Evolutionary conservation across 2,888 invertebrate genomes (phyloP).

Genomic region (Pristionchus entomophagus): DNA sequence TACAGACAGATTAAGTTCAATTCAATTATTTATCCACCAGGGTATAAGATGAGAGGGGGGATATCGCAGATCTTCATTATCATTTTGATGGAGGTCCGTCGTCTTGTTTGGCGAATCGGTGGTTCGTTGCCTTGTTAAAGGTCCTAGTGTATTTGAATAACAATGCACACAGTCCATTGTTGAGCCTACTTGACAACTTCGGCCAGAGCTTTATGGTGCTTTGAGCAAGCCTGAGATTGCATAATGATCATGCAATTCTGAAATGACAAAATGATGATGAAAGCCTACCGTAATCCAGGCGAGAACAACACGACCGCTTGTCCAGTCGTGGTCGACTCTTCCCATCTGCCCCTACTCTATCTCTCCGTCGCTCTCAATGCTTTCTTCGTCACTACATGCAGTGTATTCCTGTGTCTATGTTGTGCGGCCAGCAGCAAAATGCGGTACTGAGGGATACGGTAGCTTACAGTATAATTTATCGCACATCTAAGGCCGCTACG

Average conservation of each 20-base stretch:
- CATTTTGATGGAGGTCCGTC: too few species aligned
- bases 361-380: slow-evolving; percentile 47
- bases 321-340: slow-evolving; percentile 41
- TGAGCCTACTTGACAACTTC: too few species aligned
- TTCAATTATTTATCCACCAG: too few species aligned
- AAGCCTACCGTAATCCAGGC: neutral
- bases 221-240: neutral
- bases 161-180: too few species aligned
- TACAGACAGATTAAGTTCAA: neutral
- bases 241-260: neutral
- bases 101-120: too few species aligned
- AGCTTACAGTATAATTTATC: neutral
- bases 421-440: slow-evolving; percentile 36
- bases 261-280: neutral
- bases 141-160: too few species aligned
- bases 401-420: slow-evolving; percentile 41
- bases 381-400: slow-evolving; percentile 24
- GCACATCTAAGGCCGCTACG: neutral
- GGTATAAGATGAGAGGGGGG: too few species aligned
- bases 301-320: slow-evolving; percentile 29
- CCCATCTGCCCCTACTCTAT: slow-evolving; percentile 32
- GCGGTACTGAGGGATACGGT: slow-evolving; percentile 1
- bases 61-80: too few species aligned
- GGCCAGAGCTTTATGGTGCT: too few species aligned
- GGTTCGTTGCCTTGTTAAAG: too few species aligned